These are phyloP conservation scores for Drosophila dives DNA, from an alignment of 2,888 invertebrate genomes.

Conservation along the genomic window DNA sequence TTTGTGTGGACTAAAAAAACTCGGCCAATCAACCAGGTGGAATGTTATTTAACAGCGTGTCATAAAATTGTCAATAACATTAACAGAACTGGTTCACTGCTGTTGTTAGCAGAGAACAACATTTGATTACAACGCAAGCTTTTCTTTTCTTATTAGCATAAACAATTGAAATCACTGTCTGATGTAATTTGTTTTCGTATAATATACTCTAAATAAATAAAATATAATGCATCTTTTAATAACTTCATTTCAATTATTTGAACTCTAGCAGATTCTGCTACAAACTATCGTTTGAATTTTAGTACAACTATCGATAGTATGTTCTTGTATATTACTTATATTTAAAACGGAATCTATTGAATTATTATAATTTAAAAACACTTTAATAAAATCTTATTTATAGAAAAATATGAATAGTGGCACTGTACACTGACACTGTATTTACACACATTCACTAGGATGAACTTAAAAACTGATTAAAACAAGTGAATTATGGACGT, in stretches of 20 bases:
- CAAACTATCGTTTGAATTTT: constrained; percentile 9
- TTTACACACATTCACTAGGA: neutral
- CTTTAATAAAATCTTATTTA: neutral
- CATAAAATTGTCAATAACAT: constrained; percentile 14
- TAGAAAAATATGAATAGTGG: neutral
- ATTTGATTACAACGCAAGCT: neutral
- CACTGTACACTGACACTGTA: neutral
- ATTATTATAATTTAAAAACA: neutral
- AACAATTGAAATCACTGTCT: neutral
- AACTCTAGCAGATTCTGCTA: neutral
- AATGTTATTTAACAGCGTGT: constrained; percentile 50
- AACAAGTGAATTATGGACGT: neutral
- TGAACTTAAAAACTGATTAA: neutral
- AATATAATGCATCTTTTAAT: neutral
- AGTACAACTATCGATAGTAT: neutral
- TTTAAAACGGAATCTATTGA: neutral
- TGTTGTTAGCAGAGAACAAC: constrained; percentile 19
- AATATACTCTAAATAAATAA: neutral
- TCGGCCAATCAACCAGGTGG: constrained; percentile 62
- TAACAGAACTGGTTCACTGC: constrained; percentile 2
- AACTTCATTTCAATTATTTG: neutral
- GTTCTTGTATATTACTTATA: neutral
- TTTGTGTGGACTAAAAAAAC: constrained; percentile 46
- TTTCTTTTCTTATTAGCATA: neutral
- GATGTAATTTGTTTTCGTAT: neutral